Evolutionary conservation across 2,888 invertebrate species (phyloP), one percentile per base, ranked within the genome.

Genomic region (Taphrorychus bicolor): DNA sequence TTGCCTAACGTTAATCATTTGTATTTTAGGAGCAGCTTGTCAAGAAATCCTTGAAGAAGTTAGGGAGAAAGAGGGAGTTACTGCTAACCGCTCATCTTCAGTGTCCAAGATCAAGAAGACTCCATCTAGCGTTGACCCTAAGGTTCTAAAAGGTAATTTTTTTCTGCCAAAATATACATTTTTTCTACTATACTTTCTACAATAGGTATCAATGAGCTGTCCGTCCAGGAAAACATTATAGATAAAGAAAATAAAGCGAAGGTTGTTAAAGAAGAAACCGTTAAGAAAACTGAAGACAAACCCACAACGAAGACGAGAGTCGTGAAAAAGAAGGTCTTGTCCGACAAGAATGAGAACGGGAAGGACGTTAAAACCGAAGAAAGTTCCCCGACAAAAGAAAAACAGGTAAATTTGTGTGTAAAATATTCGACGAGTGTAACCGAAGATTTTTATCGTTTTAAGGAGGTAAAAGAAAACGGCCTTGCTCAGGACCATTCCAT

Each of bases 21-120:
- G n/a, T n/a, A n/a, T n/a, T n/a, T n/a, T n/a, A 57, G 81, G 82
- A 77, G 75, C 80, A 77, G 73, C 82, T 77, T 68, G 78, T 77
- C 73, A 76, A 73, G 80, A 80, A 70, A 78, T 65, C 18, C 57
- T 70, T 53, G 62, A 70, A 51, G 70, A 70, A 49, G 58, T 49
- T 11, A 59, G 41, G 21, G 65, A 53, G 21, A 69, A 69, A 24
- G 61, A 69, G 48, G 60, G 56, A 19, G 60, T 54, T n/a, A 21
- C 59, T 2, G 24, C 48, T 11, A 69, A 69, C 14, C 56, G 57
- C 51, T 54, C 59, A 76, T 78, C 78, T 5, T 48, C 49, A 0
- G 22, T 49, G 5, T 76, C 77, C 40, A 80, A 75, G 71, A 73
- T 73, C 74, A 80, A 74, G 78, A 82, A 73, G 75, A 81, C 75